Percentiles rank a stretch among this genome's conserved stretches.
Conservation (phyloP, 2,797 vertebrate species). For the Danio aesculapii region DNA sequence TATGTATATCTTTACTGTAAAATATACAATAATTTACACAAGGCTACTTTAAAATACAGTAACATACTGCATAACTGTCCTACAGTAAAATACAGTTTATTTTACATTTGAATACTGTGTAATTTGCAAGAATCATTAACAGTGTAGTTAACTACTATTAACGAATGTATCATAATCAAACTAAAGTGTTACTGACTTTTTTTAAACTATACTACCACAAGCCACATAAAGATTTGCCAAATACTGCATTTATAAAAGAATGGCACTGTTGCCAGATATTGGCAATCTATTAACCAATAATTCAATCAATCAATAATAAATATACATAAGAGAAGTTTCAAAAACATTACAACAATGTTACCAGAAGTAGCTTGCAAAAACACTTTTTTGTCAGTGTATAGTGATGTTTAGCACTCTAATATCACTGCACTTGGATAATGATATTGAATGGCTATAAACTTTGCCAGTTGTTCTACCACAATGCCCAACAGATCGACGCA, state of each 20-base stretch:
- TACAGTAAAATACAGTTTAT: no score
- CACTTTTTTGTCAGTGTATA: neutral
- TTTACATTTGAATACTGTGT: no score
- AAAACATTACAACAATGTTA: neutral
- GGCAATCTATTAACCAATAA: no score
- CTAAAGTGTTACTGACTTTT: no score
- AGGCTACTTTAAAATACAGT: no score
- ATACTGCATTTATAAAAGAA: neutral
- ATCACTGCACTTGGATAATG: conserved; percentile 43
- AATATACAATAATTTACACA: no score
- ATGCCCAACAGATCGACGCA: conserved; percentile 53
- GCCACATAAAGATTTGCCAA: neutral
- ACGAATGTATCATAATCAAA: no score
- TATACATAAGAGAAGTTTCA: neutral
- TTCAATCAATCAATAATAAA: no score
- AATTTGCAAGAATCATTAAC: no score
- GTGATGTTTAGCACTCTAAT: conserved; percentile 31
- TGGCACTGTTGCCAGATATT: neutral
- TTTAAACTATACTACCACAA: neutral
- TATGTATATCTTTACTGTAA: no score
- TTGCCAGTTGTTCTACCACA: conserved; percentile 56
- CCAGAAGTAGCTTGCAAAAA: neutral
- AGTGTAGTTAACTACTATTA: no score
- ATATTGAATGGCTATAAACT: conserved; percentile 37
- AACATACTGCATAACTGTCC: no score